A percentile compares a stretch with the other conserved stretches of the same genome.
These are phyloP conservation scores for Atherinomorus stipes DNA, from an alignment of 2,113 vertebrate species.

Conservation along the genomic window DNA sequence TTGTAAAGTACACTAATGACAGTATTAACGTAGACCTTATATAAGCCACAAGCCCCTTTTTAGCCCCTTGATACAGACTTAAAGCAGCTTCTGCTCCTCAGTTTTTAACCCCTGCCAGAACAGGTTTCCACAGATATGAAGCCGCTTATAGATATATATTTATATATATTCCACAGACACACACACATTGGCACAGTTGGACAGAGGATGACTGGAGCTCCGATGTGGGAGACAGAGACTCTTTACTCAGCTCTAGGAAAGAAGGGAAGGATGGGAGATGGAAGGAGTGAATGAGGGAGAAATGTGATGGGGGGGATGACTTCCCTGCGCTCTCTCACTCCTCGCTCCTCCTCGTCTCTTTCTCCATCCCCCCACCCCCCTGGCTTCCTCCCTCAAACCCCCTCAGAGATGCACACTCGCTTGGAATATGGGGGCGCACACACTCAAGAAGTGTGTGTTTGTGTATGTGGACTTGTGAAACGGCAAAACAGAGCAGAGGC, in stretches of 20 bases:
- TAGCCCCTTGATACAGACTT: constrained; percentile 47
- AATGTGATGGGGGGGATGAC: constrained; percentile 32
- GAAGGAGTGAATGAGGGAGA: constrained; percentile 59
- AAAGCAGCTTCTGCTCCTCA: constrained; percentile 64
- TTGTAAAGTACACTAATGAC: constrained; percentile 78
- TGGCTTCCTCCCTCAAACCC: constrained; percentile 9
- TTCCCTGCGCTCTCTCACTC: constrained; percentile 48
- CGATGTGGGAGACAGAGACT: constrained; percentile 76
- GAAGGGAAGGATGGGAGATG: constrained; percentile 61
- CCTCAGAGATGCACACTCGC: constrained; percentile 67
- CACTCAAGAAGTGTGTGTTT: constrained; percentile 69
- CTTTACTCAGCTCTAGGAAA: constrained; percentile 73
- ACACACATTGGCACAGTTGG: constrained; percentile 65
- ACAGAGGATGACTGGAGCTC: constrained; percentile 78
- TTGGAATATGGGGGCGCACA: constrained; percentile 63
- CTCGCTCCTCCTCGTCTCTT: constrained; percentile 47
- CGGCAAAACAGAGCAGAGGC: constrained; percentile 71
- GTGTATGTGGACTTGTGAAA: constrained; percentile 77
- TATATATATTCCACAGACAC: constrained; percentile 55
- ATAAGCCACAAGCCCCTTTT: constrained; percentile 52
- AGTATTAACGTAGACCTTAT: constrained; percentile 72
- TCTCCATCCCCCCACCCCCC: not conserved
- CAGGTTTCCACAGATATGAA: constrained; percentile 59
- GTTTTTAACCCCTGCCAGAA: constrained; percentile 64
- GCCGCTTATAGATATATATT: constrained; percentile 67